These are phyloP conservation scores for Diplodus puntazzo DNA, from an alignment of 2,797 vertebrate species.

Conservation along the genomic window DNA sequence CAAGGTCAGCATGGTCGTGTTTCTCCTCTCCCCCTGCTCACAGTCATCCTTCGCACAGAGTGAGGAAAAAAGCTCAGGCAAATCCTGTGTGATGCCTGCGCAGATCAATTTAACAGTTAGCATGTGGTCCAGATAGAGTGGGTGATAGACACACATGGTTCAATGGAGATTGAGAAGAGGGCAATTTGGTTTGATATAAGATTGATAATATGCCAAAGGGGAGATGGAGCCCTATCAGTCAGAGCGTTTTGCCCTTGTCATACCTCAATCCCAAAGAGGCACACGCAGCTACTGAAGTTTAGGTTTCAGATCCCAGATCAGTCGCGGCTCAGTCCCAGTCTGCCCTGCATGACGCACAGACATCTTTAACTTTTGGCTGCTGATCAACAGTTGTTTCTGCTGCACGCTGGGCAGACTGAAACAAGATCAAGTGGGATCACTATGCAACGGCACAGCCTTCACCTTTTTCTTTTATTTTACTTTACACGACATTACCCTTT, in stretches of 20 bases:
- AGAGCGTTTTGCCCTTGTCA: constrained; percentile 51
- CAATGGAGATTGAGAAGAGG: constrained; percentile 52
- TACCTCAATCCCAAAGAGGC: constrained; percentile 25
- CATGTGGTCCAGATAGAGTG: constrained; percentile 46
- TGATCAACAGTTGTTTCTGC: constrained; percentile 27
- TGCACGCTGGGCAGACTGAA: constrained; percentile 9
- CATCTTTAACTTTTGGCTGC: constrained; percentile 19
- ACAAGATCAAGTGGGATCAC: constrained; percentile 31
- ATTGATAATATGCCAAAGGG: constrained; percentile 67
- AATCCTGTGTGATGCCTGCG: constrained; percentile 15
- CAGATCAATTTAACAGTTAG: constrained; percentile 55
- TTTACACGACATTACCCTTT: constrained; percentile 26
- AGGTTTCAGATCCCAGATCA: constrained; percentile 19
- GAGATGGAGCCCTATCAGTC: constrained; percentile 59
- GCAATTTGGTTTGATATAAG: constrained; percentile 59
- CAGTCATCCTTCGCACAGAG: background rate
- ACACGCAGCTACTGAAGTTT: constrained; percentile 2
- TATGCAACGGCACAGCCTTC: background rate
- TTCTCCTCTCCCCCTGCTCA: background rate
- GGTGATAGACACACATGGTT: constrained; percentile 42
- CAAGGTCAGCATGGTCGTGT: background rate
- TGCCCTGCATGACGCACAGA: constrained; percentile 13
- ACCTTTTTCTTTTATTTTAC: constrained; percentile 34
- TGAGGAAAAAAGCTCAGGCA: constrained; percentile 11
- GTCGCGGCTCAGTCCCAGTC: constrained; percentile 20